Percentiles rank a stretch among this genome's conserved stretches.
phyloP scores from a whole-genome alignment of 2,113 vertebrate species.

The Baryphthengus martii region DNA sequence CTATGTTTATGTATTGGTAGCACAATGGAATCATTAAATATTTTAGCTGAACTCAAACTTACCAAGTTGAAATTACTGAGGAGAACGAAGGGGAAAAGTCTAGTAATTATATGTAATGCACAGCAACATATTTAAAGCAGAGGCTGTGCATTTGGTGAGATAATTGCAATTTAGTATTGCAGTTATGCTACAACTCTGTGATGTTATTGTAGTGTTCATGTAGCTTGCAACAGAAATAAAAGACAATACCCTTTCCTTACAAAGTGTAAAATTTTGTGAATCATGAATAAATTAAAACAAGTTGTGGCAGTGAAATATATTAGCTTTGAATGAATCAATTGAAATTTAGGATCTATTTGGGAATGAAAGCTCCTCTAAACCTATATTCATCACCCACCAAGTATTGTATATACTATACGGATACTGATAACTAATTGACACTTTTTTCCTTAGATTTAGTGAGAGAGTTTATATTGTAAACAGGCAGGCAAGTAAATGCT shows the following conservation, averaged over 20 bases:
- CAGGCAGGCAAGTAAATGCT: not conserved
- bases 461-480: not conserved
- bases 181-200: not conserved
- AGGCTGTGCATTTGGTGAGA: not conserved
- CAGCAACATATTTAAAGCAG: not conserved
- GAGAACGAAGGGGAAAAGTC: conserved; percentile 1
- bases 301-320: not conserved
- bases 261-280: not conserved
- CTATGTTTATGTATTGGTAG: not conserved
- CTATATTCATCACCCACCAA: not conserved
- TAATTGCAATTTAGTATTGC: not conserved
- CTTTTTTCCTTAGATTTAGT: not conserved
- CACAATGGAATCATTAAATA: not conserved
- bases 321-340: not conserved
- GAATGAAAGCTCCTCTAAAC: not conserved
- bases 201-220: not conserved
- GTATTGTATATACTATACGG: not conserved
- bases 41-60: not conserved
- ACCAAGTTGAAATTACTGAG: not conserved
- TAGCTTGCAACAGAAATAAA: not conserved
- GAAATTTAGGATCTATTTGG: not conserved
- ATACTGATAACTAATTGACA: not conserved
- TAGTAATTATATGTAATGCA: not conserved
- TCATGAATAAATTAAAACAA: not conserved
- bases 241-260: not conserved